These are phyloP conservation scores for Ornithoptera alexandrae DNA, from an alignment of 2,888 invertebrate species.

Conservation along the genomic window DNA sequence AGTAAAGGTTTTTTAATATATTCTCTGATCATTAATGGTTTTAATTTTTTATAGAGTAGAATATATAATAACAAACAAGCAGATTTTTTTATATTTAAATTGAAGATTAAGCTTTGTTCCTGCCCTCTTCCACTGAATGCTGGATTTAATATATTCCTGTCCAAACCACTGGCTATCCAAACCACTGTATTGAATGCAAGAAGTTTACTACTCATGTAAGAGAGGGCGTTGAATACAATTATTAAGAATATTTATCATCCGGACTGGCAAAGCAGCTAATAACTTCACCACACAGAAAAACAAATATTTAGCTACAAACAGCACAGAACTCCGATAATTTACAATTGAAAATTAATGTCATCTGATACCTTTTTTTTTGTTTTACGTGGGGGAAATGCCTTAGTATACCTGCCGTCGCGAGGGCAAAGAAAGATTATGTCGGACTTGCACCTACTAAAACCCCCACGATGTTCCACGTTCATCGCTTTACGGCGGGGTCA, in stretches of 20 bases:
- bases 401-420: too few relatives aligned
- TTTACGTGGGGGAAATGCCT: too few relatives aligned
- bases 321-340: not conserved
- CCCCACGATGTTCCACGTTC: too few relatives aligned
- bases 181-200: not conserved
- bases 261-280: not conserved
- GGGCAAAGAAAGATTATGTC: too few relatives aligned
- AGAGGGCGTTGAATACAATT: slow-evolving; percentile 20
- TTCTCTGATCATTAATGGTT: not conserved
- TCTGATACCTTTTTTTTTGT: too few relatives aligned
- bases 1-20: not conserved
- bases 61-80: not conserved
- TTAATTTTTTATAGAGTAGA: not conserved
- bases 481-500: too few relatives aligned
- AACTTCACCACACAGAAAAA: not conserved
- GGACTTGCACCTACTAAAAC: too few relatives aligned
- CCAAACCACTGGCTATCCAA: not conserved
- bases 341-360: too few relatives aligned
- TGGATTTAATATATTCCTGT: not conserved
- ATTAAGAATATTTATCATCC: not conserved
- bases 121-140: slow-evolving; percentile 13
- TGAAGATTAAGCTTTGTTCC: not conserved
- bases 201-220: not conserved
- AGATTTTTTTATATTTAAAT: not conserved
- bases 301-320: not conserved